Evolutionary conservation across 2,113 vertebrate species (phyloP).

Genomic region (Chrysemys picta): DNA sequence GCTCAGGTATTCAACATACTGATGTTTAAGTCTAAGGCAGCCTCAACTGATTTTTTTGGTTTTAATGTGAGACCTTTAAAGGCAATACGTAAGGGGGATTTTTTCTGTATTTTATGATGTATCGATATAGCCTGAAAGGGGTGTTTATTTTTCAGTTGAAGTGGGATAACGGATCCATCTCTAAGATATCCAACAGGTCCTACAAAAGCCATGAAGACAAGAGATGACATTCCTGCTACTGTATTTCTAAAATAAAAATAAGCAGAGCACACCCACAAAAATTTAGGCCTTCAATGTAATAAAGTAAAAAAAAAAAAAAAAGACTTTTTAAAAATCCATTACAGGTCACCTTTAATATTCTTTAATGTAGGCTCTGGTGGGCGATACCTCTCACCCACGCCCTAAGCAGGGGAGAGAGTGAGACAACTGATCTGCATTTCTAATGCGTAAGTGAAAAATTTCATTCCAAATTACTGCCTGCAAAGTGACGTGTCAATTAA

Average conservation of each 20-base stretch:
- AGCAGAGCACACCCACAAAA: not conserved
- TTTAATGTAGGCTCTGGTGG: not conserved
- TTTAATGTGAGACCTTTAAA: not conserved
- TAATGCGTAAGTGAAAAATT: slow-evolving; percentile 44
- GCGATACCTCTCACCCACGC: not conserved
- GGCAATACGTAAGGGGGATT: not conserved
- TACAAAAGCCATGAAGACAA: not conserved
- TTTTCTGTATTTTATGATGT: not conserved
- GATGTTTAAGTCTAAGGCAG: not conserved
- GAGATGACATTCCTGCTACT: not conserved
- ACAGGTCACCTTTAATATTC: slow-evolving; percentile 16
- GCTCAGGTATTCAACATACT: not conserved
- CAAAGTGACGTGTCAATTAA: slow-evolving; percentile 37
- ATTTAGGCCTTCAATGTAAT: not conserved
- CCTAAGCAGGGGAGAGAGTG: not conserved
- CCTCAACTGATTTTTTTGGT: not conserved
- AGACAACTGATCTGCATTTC: slow-evolving; percentile 57
- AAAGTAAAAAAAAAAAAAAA: not conserved
- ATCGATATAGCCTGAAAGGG: not conserved
- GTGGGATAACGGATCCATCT: not conserved
- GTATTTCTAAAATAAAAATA: not conserved
- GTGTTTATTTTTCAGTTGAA: not conserved
- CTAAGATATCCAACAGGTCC: not conserved
- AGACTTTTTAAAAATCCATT: not conserved
- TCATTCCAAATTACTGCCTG: slow-evolving; percentile 40